A percentile compares a stretch with the other conserved stretches of the same genome.
Evolutionary conservation across 2,888 invertebrate species (phyloP).

Genomic region (Didymodactylos carnosus): DNA sequence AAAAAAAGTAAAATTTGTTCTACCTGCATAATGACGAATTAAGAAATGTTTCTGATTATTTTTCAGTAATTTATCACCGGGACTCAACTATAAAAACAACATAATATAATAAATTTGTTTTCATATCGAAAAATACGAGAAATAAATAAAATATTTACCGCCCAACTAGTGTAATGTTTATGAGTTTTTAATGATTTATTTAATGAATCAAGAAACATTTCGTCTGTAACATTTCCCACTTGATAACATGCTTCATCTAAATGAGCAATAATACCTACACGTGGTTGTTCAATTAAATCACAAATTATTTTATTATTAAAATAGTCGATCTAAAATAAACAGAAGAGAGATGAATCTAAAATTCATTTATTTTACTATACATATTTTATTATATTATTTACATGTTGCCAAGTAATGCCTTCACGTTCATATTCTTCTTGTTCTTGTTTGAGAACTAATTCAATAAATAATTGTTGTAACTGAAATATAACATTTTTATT

Average conservation of each 20-base stretch:
- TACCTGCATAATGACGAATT: not conserved
- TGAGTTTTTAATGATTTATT: constrained; percentile 64
- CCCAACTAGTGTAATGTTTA: constrained; percentile 66
- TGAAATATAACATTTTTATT: too few relatives aligned
- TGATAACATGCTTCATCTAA: constrained; percentile 91
- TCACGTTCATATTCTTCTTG: constrained; percentile 88
- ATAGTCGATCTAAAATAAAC: constrained; percentile 51
- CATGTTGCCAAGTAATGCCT: constrained; percentile 78
- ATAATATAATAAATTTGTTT: not conserved
- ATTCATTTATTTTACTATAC: not conserved
- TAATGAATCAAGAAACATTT: constrained; percentile 73
- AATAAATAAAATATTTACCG: constrained; percentile 45
- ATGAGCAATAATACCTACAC: constrained; percentile 69
- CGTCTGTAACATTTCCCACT: constrained; percentile 67
- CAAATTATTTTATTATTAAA: constrained; percentile 93
- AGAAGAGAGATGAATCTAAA: too few relatives aligned
- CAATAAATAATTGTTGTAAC: constrained; percentile 89
- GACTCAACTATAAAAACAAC: not conserved
- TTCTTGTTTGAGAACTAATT: constrained; percentile 85
- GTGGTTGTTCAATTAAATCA: constrained; percentile 76
- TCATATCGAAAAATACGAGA: not conserved
- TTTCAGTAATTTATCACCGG: not conserved
- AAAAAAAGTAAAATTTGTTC: constrained; percentile 7
- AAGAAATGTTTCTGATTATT: not conserved
- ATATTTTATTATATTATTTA: constrained; percentile 20